A percentile compares a stretch with the other conserved stretches of the same genome.
These are phyloP conservation scores for Saiga tatarica DNA, from an alignment of 2,113 vertebrate species.

Conservation along the genomic window DNA sequence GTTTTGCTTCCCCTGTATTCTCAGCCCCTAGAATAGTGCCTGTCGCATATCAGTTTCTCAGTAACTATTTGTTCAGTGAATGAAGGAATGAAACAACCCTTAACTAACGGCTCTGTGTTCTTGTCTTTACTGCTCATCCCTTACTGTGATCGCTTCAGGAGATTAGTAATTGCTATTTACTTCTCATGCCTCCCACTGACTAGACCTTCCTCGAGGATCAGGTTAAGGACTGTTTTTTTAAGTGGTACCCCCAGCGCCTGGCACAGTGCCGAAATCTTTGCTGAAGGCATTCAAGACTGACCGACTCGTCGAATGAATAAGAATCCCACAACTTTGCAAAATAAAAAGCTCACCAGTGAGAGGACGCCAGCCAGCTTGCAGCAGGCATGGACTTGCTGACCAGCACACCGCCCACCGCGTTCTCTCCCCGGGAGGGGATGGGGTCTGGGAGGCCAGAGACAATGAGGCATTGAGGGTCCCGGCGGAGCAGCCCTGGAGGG, in stretches of 20 bases:
- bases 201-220: neutral
- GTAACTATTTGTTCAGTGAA: neutral
- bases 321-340: neutral
- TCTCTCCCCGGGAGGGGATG: neutral
- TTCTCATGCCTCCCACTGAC: neutral
- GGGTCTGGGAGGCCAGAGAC: neutral
- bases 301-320: neutral
- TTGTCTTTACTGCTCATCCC: neutral
- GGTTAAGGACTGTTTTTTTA: constrained; percentile 14
- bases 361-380: neutral
- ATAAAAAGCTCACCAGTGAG: neutral
- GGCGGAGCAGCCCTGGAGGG: neutral
- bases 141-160: neutral
- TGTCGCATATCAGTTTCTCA: neutral
- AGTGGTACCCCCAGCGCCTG: neutral
- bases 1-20: neutral
- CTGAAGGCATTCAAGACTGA: neutral
- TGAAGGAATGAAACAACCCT: neutral
- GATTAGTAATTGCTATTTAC: neutral
- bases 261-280: neutral
- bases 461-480: neutral
- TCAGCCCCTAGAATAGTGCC: neutral
- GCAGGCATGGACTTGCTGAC: neutral
- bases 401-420: neutral
- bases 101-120: neutral